phyloP scores from a whole-genome alignment of 2,113 vertebrate genomes.

The Heloderma charlesbogerti region DNA sequence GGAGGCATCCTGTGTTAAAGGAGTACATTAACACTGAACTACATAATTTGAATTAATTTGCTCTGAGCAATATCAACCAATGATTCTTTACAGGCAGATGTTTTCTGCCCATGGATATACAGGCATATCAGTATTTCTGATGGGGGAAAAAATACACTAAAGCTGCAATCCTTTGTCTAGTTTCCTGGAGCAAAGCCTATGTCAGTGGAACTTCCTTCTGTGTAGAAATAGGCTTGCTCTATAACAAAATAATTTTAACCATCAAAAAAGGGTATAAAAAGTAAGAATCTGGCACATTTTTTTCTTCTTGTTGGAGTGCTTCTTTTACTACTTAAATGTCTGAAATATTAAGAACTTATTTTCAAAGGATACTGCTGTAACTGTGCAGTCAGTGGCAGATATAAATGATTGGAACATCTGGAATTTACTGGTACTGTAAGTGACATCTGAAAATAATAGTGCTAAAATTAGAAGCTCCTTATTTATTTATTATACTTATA shows the following conservation, averaged over 20 bases:
- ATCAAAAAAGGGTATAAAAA: background rate
- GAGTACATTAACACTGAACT: background rate
- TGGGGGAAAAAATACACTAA: background rate
- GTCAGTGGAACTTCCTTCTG: too few relatives aligned
- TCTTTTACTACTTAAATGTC: background rate
- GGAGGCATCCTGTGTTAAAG: conserved; percentile 2
- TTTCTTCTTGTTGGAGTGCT: background rate
- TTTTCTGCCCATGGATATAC: background rate
- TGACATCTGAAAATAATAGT: background rate
- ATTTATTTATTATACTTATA: background rate
- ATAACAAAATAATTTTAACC: background rate
- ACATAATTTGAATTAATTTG: conserved; percentile 23
- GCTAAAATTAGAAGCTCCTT: conserved; percentile 4
- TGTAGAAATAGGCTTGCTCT: too few relatives aligned
- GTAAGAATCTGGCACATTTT: background rate
- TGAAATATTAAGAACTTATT: conserved; percentile 6
- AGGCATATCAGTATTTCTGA: background rate
- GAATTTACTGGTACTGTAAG: background rate
- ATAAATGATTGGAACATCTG: rapidly evolving
- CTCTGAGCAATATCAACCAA: background rate
- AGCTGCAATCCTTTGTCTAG: too few relatives aligned
- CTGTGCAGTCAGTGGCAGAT: background rate
- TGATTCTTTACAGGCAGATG: background rate
- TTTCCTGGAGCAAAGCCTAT: too few relatives aligned
- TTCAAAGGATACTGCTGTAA: background rate